Conservation (phyloP, 2,888 invertebrate species). For the Parapristionchus giblindavisi region DNA sequence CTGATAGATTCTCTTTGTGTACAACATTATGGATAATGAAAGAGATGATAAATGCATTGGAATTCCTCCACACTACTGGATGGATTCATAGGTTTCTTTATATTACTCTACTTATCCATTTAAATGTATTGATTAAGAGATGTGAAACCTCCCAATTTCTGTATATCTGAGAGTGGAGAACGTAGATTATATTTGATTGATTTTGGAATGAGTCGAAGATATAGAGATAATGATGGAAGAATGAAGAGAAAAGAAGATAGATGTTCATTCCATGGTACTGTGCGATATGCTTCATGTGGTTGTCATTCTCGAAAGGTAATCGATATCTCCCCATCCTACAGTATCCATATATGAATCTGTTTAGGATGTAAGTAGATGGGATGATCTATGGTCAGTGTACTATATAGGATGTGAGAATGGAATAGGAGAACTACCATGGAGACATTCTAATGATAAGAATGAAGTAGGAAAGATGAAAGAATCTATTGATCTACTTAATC, state of each 20-base stretch:
- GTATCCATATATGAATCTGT: no score
- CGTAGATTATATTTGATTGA: constrained; percentile 48
- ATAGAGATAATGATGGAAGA: constrained; percentile 6
- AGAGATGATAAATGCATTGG: constrained; percentile 49
- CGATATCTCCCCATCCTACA: no score
- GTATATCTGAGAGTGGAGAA: constrained; percentile 46
- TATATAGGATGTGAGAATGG: constrained; percentile 59
- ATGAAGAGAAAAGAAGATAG: constrained; percentile 17
- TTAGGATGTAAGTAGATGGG: constrained; percentile 52
- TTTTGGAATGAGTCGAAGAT: constrained; percentile 49
- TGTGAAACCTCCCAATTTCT: constrained; percentile 61
- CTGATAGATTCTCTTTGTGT: constrained; percentile 47
- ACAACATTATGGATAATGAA: constrained; percentile 54
- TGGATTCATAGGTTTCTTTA: constrained; percentile 52
- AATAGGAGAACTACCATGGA: constrained; percentile 54
- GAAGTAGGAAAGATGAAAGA: constrained; percentile 22
- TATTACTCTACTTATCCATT: background rate
- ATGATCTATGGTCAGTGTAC: constrained; percentile 59
- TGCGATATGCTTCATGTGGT: constrained; percentile 54
- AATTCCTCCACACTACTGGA: constrained; percentile 49
- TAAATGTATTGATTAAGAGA: constrained; percentile 38
- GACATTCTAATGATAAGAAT: constrained; percentile 25
- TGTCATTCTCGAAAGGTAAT: constrained; percentile 47
- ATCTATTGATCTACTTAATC: constrained; percentile 17
- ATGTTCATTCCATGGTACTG: constrained; percentile 26